Evolutionary conservation across 2,797 vertebrate genomes (phyloP), one percentile per base, ranked within the genome.

Genomic region (Chaetodon trifasciatus): DNA sequence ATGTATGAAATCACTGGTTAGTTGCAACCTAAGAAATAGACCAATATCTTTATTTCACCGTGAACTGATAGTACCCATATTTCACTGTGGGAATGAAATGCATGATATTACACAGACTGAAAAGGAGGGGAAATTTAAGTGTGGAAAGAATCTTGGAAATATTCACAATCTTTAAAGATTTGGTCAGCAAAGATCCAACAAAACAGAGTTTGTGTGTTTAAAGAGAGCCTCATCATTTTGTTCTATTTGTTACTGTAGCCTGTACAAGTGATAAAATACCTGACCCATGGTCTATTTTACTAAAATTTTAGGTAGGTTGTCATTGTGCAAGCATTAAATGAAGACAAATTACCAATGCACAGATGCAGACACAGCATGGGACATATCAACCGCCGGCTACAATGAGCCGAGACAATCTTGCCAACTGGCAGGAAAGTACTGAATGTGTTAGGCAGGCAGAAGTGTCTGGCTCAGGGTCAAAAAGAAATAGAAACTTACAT

Each of bases 391-490:
- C 84, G 74, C 21, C 78, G 40, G 72, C 37, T 35, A 8, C 46
- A 72, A 42, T 0, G 42, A 81, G 86, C 75, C 78, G 83, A 83
- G 70, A 12, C 24, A 24, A 7, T 23, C 19, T 24, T 83, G 88
- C 92, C 90, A 93, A 64, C 60, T 89, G 91, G 87, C 89, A 79
- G 49, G 6, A 12, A 42, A 39, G 17, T 7, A 0, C 24, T 9
- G 24, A 76, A 57, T 9, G 61, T 67, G 58, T 77, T 44, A 52
- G 67, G 71, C 60, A 57, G 37, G 44, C 3, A 66, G 71, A 79
- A 7, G 61, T 42, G 46, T 0, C 68, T 87, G 78, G 84, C 70
- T 69, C 63, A 0, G 57, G 21, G 66, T 80, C 52, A 73, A 39
- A 15, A 60, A 66, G 17, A 83, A 69, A 61, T 1, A 62, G 53